Evolutionary conservation across 1,140 invertebrate genomes (phyloP).

Genomic region (Megathymus violae): DNA sequence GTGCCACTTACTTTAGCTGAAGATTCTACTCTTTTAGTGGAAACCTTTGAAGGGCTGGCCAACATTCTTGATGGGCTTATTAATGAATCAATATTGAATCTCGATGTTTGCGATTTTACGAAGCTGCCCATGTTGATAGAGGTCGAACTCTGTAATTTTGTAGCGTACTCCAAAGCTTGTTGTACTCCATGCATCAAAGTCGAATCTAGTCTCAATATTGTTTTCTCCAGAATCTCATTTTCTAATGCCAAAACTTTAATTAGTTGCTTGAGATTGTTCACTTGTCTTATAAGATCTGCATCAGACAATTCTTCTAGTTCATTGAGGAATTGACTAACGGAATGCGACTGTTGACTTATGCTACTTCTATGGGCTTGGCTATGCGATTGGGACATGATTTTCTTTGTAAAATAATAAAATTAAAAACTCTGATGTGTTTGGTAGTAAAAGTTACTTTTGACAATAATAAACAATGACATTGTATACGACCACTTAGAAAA

Average conservation of each 20-base stretch:
- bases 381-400: slow-evolving; percentile 50
- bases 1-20: slow-evolving; percentile 66
- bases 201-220: slow-evolving; percentile 71
- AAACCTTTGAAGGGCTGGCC: slow-evolving; percentile 62
- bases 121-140: slow-evolving; percentile 61
- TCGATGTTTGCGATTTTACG: slow-evolving; percentile 63
- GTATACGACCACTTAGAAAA: not conserved
- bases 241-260: slow-evolving; percentile 64
- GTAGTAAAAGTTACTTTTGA: slow-evolving; percentile 18
- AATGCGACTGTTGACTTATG: slow-evolving; percentile 59
- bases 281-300: slow-evolving; percentile 63
- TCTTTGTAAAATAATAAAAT: slow-evolving; percentile 6
- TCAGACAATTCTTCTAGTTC: slow-evolving; percentile 67
- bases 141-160: slow-evolving; percentile 58
- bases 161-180: slow-evolving; percentile 72
- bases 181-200: slow-evolving; percentile 67
- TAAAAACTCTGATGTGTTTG: slow-evolving; percentile 12
- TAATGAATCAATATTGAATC: slow-evolving; percentile 56
- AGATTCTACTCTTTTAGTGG: slow-evolving; percentile 62
- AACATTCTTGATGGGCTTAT: slow-evolving; percentile 65
- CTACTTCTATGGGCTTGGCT: slow-evolving; percentile 48
- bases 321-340: slow-evolving; percentile 53
- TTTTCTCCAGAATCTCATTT: slow-evolving; percentile 74
- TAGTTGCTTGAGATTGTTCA: slow-evolving; percentile 63
- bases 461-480: not conserved